Conservation (phyloP, 2,113 vertebrate species). For the Chlorodrepanis virens region DNA sequence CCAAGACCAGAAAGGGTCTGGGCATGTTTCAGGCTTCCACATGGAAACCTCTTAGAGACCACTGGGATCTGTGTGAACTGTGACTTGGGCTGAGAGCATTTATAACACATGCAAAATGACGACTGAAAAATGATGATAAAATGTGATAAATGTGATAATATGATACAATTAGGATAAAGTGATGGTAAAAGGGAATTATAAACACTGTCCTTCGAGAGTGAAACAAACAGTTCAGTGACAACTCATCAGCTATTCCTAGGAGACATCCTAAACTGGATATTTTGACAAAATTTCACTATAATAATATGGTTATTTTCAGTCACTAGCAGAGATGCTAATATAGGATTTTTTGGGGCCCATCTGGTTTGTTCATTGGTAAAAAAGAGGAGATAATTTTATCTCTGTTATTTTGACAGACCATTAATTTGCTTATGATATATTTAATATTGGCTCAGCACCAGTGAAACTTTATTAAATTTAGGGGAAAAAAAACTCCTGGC, state of each 20-base stretch:
- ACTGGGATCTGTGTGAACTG: not conserved
- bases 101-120: not conserved
- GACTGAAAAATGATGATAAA: not conserved
- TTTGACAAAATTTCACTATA: constrained; percentile 37
- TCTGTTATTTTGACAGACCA: constrained; percentile 10
- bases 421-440: constrained; percentile 17
- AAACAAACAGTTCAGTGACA: not conserved
- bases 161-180: not conserved
- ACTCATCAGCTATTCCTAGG: not conserved
- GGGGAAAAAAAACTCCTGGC: not conserved
- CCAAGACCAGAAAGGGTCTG: not conserved
- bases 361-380: not conserved
- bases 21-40: not conserved
- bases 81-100: not conserved
- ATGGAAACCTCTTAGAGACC: not conserved
- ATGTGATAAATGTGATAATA: not conserved
- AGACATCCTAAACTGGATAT: not conserved
- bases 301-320: not conserved
- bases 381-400: not conserved
- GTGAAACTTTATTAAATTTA: not conserved
- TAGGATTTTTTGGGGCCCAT: not conserved
- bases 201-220: not conserved
- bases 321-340: not conserved
- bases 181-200: not conserved
- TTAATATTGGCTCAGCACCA: constrained; percentile 16